Percentiles rank a stretch among this genome's conserved stretches.
Conservation (phyloP, 2,113 vertebrate species). For the Gopherus evgoodei region DNA sequence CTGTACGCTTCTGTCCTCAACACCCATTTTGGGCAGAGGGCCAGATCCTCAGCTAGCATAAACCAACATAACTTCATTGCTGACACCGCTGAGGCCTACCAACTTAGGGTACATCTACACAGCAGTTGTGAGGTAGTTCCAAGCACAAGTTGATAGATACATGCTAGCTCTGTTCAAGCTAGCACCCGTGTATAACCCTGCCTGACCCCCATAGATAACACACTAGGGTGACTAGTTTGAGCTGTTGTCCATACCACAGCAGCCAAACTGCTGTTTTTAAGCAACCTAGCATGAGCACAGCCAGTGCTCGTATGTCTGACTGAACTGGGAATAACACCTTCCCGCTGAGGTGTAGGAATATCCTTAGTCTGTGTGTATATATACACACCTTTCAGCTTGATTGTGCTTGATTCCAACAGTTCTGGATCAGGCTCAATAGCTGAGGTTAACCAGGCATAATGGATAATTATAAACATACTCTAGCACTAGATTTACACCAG, state of each 20-base stretch:
- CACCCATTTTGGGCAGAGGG: neutral
- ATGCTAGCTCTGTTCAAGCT: no score
- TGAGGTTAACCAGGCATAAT: constrained; percentile 16
- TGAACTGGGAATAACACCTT: neutral
- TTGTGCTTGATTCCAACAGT: neutral
- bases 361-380: neutral
- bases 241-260: no score
- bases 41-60: neutral
- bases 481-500: constrained; percentile 39
- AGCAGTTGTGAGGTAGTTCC: no score
- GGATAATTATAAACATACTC: constrained; percentile 32
- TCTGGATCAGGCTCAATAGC: constrained; percentile 7
- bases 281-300: no score
- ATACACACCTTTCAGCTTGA: neutral
- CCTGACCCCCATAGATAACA: no score
- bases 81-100: neutral
- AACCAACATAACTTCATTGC: neutral
- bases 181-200: no score
- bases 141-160: no score
- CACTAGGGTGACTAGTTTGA: no score
- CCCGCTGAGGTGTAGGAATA: neutral
- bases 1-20: neutral
- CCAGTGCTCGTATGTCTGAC: no score
- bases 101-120: no score
- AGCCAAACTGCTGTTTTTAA: no score